Evolutionary conservation across 2,797 vertebrate genomes (phyloP), one percentile per base, ranked within the genome.

Genomic region (Sparidentex hasta): DNA sequence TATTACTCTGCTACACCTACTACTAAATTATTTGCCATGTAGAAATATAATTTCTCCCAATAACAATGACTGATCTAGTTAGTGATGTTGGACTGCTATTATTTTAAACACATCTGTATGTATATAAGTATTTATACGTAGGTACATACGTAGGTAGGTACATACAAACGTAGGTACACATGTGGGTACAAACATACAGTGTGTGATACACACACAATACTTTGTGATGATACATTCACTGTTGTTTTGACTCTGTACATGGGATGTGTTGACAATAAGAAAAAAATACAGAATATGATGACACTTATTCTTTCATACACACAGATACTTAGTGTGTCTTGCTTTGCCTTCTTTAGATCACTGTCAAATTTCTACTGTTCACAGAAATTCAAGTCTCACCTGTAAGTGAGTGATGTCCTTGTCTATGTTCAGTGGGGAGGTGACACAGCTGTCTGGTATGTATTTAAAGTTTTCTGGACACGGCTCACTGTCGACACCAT

Each of bases 331-430:
- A 64, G 13, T 54, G 33, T 6, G 14, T 33, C 14, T 29, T 27
- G 25, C n/a, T n/a, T 4, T 13, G 3, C 23, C 29, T 25, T 56
- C 52, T 33, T 51, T 14, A 56, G n/a, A 47, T 16, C 9, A 41
- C 23, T 27, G 55, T 50, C 72, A 51, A 63, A 23, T 20, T 46
- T 41, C 8, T 12, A 43, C 12, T 50, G 17, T 56, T 70, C 18
- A 57, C 11, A 71, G 41, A 61, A 20, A 41, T n/a, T 54, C 4
- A 21, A 29, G 3, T 25, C 90, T 11, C 0, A 99, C 98, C 97
- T 99, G 98, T 79, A 99, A 83, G 83, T 98, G 97, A 9, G 97
- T 99, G 93, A 99, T 99, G 92, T 99, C 98, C 61, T 97, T 95
- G 90, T 99, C 97, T 0, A 99, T 96, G 93, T 96, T 96, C 90